phyloP scores from a whole-genome alignment of 2,797 vertebrate species.

The Harpagifer antarcticus region DNA sequence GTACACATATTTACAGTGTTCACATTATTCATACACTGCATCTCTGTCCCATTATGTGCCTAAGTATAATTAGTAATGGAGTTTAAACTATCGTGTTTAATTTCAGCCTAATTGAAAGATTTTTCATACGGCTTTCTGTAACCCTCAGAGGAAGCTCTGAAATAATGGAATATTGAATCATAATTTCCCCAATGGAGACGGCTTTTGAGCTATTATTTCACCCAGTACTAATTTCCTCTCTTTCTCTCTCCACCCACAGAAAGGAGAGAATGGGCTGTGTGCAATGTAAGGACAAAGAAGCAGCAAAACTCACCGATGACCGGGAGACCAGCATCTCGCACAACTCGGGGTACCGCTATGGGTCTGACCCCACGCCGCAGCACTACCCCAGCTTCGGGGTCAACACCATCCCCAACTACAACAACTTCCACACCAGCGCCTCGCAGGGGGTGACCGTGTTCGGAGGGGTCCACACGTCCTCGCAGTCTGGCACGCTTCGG shows the following conservation, averaged over 20 bases:
- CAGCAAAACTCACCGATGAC: constrained; percentile 98
- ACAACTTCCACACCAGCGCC: constrained; percentile 94
- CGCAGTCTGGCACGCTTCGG: constrained; percentile 95
- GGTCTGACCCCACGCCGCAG: constrained; percentile 97
- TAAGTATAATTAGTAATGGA: constrained; percentile 58
- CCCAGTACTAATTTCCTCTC: constrained; percentile 55
- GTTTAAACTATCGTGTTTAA: constrained; percentile 65
- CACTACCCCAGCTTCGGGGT: constrained; percentile 98
- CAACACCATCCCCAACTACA: constrained; percentile 98
- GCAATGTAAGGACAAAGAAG: constrained; percentile 99
- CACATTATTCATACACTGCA: neutral
- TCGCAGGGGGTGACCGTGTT: constrained; percentile 97
- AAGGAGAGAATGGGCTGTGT: constrained; percentile 99
- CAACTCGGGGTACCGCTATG: constrained; percentile 97
- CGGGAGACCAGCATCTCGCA: constrained; percentile 96
- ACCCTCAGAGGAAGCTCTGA: constrained; percentile 71
- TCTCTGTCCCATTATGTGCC: constrained; percentile 39
- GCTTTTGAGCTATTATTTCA: constrained; percentile 61
- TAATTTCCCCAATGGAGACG: constrained; percentile 66
- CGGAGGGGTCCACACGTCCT: constrained; percentile 96
- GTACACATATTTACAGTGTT: constrained; percentile 10
- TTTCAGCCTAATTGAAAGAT: constrained; percentile 72
- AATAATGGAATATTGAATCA: constrained; percentile 77
- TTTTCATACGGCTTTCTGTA: constrained; percentile 50
- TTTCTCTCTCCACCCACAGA: constrained; percentile 80